A percentile compares a stretch with the other conserved stretches of the same genome.
phyloP scores from a whole-genome alignment of 2,797 vertebrate species.

The Arctocebus calabarensis region DNA sequence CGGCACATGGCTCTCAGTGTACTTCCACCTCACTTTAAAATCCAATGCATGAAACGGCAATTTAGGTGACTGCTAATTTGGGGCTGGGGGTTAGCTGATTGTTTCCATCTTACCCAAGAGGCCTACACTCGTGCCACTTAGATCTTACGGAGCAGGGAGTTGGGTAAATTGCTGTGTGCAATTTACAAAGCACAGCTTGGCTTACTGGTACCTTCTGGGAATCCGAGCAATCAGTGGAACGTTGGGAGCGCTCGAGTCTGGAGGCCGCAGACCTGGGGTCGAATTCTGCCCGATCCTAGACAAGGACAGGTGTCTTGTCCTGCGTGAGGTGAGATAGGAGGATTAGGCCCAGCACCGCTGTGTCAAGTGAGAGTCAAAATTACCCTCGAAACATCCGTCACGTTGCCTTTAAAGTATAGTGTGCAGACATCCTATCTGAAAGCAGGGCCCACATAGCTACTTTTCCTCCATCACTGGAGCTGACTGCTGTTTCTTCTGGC shows the following conservation, averaged over 20 bases:
- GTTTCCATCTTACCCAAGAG: not conserved
- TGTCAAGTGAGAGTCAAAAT: not conserved
- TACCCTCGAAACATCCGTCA: not conserved
- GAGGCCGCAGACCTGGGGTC: not conserved
- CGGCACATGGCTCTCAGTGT: not conserved
- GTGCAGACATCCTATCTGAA: not conserved
- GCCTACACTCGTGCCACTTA: not conserved
- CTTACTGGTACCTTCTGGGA: not conserved
- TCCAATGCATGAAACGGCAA: not conserved
- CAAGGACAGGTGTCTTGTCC: not conserved
- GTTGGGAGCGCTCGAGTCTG: not conserved
- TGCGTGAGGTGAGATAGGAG: not conserved
- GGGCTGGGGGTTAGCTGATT: not conserved
- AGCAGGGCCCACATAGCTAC: not conserved
- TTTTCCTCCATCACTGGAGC: not conserved
- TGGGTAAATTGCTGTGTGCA: not conserved
- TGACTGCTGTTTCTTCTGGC: not conserved
- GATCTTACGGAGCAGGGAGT: not conserved
- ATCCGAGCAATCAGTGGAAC: not conserved
- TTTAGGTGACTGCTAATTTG: not conserved
- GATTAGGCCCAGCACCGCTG: not conserved
- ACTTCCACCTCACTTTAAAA: not conserved
- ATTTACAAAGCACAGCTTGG: not conserved
- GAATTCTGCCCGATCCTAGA: not conserved
- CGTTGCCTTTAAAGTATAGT: rapidly evolving